Evolutionary conservation across 1,140 invertebrate species (phyloP), one percentile per base, ranked within the genome.

Genomic region (Drosophila repleta): DNA sequence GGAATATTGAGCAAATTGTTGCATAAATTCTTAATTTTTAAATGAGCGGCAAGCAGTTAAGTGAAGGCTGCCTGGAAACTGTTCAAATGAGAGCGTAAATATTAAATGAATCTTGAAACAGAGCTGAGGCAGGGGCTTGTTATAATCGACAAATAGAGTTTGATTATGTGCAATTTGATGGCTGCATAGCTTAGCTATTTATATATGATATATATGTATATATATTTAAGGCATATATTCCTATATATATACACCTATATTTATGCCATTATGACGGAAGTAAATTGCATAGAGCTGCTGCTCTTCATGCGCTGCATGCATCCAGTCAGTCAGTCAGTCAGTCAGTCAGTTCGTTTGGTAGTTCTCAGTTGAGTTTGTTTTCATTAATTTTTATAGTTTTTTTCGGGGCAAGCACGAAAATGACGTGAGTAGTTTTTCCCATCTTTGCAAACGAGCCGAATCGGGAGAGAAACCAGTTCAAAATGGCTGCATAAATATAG

Each of bases 331-430:
- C 37, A 65, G 51, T 65, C n/a, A n/a, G n/a, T 37, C 61, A 55
- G 49, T 51, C 24, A 11, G 4, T 29, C 26, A n/a, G 43, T 24
- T 49, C 29, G 46, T 21, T 56, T 24, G 11, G 45, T 41, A 15
- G 11, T 51, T 49, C 4, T 49, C 4, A 37, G 20, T 61, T 49
- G 7, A 32, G 57, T 46, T 71, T 69, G 6, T 41, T 77, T 77
- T 57, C 52, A 77, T 77, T 72, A 72, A 77, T 68, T 77, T 77
- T 77, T 77, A 77, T 77, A 57, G 75, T 66, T 45, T 43, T 37
- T 43, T 48, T n/a, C n/a, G n/a, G 52, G 61, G 35, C 49, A 53
- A 63, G 39, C 24, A 45, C 39, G 21, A 24, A 52, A 53, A 65
- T 52, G 56, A 57, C 52, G 63, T 48, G 74, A 24, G 57, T 66